Conservation (phyloP, 2,888 invertebrate genomes). For the Phoenoteleia sp. region DNA sequence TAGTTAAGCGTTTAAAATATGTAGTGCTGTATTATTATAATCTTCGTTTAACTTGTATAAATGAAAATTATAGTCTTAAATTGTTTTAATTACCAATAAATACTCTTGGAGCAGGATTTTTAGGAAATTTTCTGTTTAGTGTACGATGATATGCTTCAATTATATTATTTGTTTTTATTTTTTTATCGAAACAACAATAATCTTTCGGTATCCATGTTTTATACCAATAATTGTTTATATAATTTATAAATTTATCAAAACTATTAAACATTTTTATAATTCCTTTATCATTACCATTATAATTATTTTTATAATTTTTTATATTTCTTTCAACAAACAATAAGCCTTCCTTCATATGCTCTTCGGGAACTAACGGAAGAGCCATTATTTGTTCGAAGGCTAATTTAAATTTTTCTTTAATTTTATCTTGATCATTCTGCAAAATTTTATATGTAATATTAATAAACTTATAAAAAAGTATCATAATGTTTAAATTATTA, state of each 20-base stretch:
- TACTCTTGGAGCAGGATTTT: neutral
- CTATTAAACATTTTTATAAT: neutral
- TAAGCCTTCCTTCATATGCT: neutral
- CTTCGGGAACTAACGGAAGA: neutral
- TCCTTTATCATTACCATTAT: neutral
- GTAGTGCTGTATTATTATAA: too few relatives aligned
- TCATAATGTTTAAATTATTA: too few relatives aligned
- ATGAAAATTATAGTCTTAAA: too few relatives aligned
- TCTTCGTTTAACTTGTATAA: too few relatives aligned
- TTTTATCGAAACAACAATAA: neutral
- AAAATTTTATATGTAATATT: too few relatives aligned
- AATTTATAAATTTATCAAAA: neutral
- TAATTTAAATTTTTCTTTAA: neutral
- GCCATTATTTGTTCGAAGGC: neutral
- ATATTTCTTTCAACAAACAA: neutral
- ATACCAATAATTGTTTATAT: neutral
- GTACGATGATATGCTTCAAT: neutral
- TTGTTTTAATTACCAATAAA: neutral
- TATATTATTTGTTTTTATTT: neutral
- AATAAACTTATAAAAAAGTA: too few relatives aligned
- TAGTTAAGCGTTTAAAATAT: too few relatives aligned
- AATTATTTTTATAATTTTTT: neutral
- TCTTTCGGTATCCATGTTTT: neutral
- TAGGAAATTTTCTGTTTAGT: neutral
- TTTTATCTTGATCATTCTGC: neutral